phyloP scores from a whole-genome alignment of 1,140 invertebrate species.

The Eumaeus atala region DNA sequence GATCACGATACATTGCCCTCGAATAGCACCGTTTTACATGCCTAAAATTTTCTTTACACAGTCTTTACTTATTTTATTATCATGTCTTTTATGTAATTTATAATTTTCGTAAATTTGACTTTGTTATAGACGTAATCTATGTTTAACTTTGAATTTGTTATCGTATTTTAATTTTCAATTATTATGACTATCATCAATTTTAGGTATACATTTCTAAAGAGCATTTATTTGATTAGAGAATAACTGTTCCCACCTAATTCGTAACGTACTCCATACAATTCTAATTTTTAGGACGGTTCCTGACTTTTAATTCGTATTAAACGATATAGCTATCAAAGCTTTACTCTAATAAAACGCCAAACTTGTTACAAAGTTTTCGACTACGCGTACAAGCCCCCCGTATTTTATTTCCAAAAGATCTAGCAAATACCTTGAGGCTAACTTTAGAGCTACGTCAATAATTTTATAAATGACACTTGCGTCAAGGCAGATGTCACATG shows the following conservation, averaged over 20 bases:
- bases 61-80: too few relatives aligned
- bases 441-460: not conserved
- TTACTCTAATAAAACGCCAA: not conserved
- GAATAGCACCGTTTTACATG: too few relatives aligned
- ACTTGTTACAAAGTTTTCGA: not conserved
- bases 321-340: not conserved
- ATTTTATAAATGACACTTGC: not conserved
- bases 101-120: too few relatives aligned
- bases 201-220: not conserved
- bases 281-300: conserved; percentile 4
- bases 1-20: too few relatives aligned
- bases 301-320: conserved; percentile 7
- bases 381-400: not conserved
- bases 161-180: not conserved
- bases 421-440: not conserved
- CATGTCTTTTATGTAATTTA: too few relatives aligned
- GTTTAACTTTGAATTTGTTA: not conserved
- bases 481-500: not conserved
- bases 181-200: not conserved
- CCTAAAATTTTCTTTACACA: too few relatives aligned
- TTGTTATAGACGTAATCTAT: too few relatives aligned
- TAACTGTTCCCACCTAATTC: not conserved
- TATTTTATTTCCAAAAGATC: not conserved
- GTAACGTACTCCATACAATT: not conserved
- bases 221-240: not conserved